A percentile compares a stretch with the other conserved stretches of the same genome.
These are phyloP conservation scores for Microplitis manilae DNA, from an alignment of 2,888 invertebrate species.

Conservation along the genomic window DNA sequence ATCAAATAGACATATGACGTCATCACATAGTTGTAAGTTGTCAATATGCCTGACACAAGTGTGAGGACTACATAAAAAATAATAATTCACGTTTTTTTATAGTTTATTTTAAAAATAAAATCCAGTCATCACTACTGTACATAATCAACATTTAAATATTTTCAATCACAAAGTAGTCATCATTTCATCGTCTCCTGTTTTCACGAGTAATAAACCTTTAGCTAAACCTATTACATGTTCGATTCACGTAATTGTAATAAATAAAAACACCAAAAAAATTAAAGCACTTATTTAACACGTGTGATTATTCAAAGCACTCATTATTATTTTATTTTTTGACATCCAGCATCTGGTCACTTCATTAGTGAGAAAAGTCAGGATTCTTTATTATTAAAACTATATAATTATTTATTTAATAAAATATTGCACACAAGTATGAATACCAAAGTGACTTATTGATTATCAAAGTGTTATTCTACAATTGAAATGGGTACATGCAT, in stretches of 20 bases:
- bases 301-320: neutral
- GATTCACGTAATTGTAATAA: neutral
- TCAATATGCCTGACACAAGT: neutral
- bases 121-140: neutral
- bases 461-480: neutral
- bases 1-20: neutral
- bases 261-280: neutral
- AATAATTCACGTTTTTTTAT: neutral
- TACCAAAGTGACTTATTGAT: neutral
- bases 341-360: neutral
- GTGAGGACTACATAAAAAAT: neutral
- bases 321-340: neutral
- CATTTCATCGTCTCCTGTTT: neutral
- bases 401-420: neutral
- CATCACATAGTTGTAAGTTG: neutral
- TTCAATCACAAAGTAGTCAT: neutral
- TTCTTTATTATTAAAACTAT: neutral
- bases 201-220: neutral
- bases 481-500: slow-evolving; percentile 1
- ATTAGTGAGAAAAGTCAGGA: neutral
- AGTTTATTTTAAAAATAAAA: neutral
- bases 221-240: neutral
- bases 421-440: neutral
- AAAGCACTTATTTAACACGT: neutral
- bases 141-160: neutral